Conservation (phyloP, 2,888 invertebrate species). For the Aspidiotus destructor region DNA sequence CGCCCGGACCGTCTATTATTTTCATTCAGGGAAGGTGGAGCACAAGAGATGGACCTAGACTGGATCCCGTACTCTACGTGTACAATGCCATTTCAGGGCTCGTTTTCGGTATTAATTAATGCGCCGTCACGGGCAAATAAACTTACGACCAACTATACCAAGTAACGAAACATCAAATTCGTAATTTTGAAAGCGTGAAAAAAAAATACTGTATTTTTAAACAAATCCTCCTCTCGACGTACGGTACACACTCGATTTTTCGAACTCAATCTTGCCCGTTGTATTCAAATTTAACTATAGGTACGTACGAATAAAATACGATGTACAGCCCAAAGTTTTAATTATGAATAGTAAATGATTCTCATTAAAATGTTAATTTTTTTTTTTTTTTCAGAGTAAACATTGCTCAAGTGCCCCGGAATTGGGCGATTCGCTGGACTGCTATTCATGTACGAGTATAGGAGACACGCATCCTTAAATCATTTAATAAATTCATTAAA, state of each 20-base stretch:
- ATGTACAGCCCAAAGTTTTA: not conserved
- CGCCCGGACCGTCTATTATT: not conserved
- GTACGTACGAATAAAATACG: not conserved
- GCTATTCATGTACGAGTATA: constrained; percentile 4
- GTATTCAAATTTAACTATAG: too few relatives aligned
- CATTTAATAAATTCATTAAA: constrained; percentile 31
- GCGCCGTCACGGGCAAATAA: not conserved
- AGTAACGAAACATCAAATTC: too few relatives aligned
- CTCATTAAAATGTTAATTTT: not conserved
- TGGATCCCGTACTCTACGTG: too few relatives aligned
- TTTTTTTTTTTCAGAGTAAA: constrained; percentile 15
- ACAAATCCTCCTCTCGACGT: not conserved
- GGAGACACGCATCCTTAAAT: constrained; percentile 32
- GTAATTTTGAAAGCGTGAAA: not conserved
- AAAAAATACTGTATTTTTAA: not conserved
- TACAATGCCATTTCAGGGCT: not conserved
- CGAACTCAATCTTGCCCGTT: too few relatives aligned
- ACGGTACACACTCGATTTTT: too few relatives aligned
- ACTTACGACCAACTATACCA: not conserved
- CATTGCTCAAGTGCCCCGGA: constrained; percentile 24
- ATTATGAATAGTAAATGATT: constrained; percentile 2
- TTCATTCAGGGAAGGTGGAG: not conserved
- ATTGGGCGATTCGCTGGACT: constrained; percentile 23
- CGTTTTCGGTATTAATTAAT: not conserved
- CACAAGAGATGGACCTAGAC: not conserved